Evolutionary conservation across 64 coral and sea anemone species (phyloP), one percentile per base, ranked within the genome.

Genomic region (Platygyra sinensis): DNA sequence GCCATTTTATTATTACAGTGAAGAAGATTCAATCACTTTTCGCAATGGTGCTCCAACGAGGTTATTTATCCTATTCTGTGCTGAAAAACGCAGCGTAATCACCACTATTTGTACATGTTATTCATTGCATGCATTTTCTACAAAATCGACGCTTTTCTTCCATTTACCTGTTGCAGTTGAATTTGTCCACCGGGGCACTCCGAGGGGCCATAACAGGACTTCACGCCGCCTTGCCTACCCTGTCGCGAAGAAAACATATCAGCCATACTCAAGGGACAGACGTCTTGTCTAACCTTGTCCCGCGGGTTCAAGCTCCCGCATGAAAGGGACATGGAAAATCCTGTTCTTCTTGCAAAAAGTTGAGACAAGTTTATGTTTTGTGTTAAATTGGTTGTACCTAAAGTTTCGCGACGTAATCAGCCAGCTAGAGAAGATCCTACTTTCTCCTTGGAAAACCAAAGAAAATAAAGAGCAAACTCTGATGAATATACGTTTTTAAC

Each of bases 101-200:
- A n/a, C n/a, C n/a, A n/a, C n/a, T n/a, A n/a, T n/a, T n/a, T n/a
- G n/a, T n/a, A n/a, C n/a, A n/a, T n/a, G n/a, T n/a, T n/a, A n/a
- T n/a, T n/a, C 8, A 13, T 13, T 54, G 13, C 10, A 54, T 9
- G 8, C 52, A 54, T 9, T 8, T 11, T 54, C 10, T 54, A 13
- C 13, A 54, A 54, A 82, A 6, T 59, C 15, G 3, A 16, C 19
- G 16, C 27, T 31, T 18, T 20, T 52, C 14, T 52, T 17, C 8
- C 15, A 59, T 30, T 16, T 82, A 17, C 73, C 22, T 65, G 6
- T 19, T 60, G 1, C 71, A 90, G 89, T 83, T 6, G 74, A 90
- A n/a, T n/a, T 31, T 90, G 89, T 62, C 77, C 78, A 61, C 79
- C 79, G n/a, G 49, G 89, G 89, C 36, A 73, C 89, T n/a, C 49